These are phyloP conservation scores for Trochalopteron elliotii DNA, from an alignment of 2,113 vertebrate genomes.

Conservation along the genomic window DNA sequence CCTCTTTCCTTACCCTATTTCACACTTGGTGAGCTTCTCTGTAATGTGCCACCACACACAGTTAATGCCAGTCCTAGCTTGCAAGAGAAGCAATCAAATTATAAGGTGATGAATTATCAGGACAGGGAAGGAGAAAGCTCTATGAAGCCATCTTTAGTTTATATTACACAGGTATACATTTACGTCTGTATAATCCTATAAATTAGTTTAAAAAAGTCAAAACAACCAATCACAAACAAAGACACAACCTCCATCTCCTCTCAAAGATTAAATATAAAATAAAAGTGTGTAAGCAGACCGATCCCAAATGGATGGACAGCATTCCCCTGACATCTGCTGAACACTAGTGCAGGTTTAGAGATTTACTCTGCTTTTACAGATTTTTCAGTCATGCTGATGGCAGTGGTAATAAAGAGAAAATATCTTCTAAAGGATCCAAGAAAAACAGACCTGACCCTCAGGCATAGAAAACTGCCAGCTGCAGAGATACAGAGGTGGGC, in stretches of 20 bases:
- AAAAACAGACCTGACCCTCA: not conserved
- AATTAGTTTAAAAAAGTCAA: not conserved
- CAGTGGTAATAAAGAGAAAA: not conserved
- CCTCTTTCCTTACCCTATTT: conserved; percentile 17
- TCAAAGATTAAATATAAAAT: not conserved
- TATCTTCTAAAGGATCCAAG: not conserved
- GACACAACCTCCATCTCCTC: not conserved
- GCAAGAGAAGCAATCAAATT: not conserved
- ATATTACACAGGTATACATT: not conserved
- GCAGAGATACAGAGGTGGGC: not conserved
- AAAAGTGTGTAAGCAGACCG: not conserved
- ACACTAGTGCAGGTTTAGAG: not conserved
- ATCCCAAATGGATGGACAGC: not conserved
- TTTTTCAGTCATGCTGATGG: not conserved
- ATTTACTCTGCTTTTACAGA: not conserved
- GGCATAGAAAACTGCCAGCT: not conserved
- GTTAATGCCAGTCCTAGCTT: not conserved
- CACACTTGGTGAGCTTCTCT: conserved; percentile 20
- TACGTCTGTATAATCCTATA: not conserved
- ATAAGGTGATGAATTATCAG: not conserved
- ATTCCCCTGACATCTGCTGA: not conserved
- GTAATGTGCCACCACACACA: not conserved
- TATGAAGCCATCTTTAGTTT: not conserved
- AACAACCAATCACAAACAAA: not conserved
- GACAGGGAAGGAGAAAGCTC: not conserved